These are phyloP conservation scores for Melinaea marsaeus DNA, from an alignment of 2,888 invertebrate species.

Conservation along the genomic window DNA sequence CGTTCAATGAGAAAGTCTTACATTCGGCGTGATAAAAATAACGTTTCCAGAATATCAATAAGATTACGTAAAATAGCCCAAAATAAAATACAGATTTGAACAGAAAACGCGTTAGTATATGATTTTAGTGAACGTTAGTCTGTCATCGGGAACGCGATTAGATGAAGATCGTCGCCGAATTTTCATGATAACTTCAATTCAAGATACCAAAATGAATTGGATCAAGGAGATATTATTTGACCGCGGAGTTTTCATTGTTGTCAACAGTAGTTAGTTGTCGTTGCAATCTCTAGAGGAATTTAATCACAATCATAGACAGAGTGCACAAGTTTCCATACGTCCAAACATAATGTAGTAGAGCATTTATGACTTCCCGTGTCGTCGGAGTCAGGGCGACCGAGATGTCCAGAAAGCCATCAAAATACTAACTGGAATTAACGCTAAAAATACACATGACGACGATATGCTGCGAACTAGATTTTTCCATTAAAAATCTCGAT, in stretches of 20 bases:
- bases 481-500: conserved; percentile 2
- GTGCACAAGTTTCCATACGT: too few species aligned
- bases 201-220: conserved; percentile 3
- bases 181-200: too few species aligned
- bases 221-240: background rate
- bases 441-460: conserved; percentile 51
- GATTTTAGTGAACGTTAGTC: conserved; percentile 56
- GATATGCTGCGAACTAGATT: conserved; percentile 13
- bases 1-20: too few species aligned
- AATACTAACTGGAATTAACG: conserved; percentile 54
- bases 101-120: conserved; percentile 44
- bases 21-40: conserved; percentile 21
- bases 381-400: conserved; percentile 45
- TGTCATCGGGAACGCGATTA: conserved; percentile 58
- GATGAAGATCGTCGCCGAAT: conserved; percentile 30
- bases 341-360: conserved; percentile 19
- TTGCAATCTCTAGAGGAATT: too few species aligned
- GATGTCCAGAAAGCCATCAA: conserved; percentile 58
- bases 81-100: conserved; percentile 37
- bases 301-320: too few species aligned
- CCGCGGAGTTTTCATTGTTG: too few species aligned
- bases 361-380: conserved; percentile 69
- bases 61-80: conserved; percentile 48
- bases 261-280: too few species aligned
- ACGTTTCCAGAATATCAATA: conserved; percentile 36